Percentiles rank a stretch among this genome's conserved stretches.
phyloP scores from a whole-genome alignment of 1,140 invertebrate genomes.

The Drosophila ambigua region DNA sequence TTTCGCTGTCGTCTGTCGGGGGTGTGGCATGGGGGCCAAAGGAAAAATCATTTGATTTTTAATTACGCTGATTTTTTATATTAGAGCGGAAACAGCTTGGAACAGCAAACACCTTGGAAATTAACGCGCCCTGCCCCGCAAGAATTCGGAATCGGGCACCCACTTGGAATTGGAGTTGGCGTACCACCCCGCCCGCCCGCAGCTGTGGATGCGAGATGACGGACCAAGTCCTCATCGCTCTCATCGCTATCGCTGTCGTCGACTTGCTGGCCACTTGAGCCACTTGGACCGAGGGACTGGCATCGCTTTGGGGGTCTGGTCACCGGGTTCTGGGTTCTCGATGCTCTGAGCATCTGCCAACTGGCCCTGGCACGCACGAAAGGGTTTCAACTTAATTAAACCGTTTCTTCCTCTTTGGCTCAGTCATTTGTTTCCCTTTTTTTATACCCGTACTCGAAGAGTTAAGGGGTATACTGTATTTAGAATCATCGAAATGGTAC shows the following conservation, averaged over 20 bases:
- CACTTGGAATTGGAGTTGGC: background rate
- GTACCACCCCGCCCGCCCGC: background rate
- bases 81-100: constrained; percentile 78
- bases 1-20: constrained; percentile 59
- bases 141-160: background rate
- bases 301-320: constrained; percentile 4
- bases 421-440: constrained; percentile 24
- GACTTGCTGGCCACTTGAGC: constrained; percentile 61
- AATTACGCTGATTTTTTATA: constrained; percentile 83
- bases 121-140: constrained; percentile 58
- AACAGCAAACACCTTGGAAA: constrained; percentile 79
- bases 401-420: constrained; percentile 58
- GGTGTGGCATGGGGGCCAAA: constrained; percentile 14
- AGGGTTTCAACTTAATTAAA: constrained; percentile 84
- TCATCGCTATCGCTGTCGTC: constrained; percentile 38
- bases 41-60: constrained; percentile 83
- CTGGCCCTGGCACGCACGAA: constrained; percentile 71
- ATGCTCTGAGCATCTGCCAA: constrained; percentile 5
- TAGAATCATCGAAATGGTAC: too few relatives aligned
- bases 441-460: background rate
- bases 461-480: too few relatives aligned
- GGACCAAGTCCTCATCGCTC: constrained; percentile 30
- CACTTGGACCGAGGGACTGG: constrained; percentile 33
- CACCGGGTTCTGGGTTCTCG: background rate
- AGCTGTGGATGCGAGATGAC: constrained; percentile 1